Base-by-base conservation (phyloP, 2,113 vertebrate genomes). In the Nestor notabilis region DNA sequence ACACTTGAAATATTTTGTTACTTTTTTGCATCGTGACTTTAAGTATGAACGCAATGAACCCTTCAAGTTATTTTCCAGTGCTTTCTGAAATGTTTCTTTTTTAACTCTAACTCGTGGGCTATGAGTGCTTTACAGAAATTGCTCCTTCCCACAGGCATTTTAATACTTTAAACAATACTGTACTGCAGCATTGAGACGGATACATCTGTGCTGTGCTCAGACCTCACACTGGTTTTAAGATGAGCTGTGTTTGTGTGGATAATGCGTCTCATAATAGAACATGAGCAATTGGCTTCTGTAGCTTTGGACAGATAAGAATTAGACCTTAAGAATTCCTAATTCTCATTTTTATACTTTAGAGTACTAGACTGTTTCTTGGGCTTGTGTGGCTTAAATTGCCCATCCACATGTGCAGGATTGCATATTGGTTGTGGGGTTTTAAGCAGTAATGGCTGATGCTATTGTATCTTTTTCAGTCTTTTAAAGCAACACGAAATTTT, bases 401-500 rank as follows among this genome's bases (percentile, higher is more conserved):
- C 1, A 3, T 87, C 43, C 55, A 53, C 17, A 19, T 47, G 33
- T 76, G 63, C 31, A 65, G 50, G 53, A 65, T 61, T 82, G 47
- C 13, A 1, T 93, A 10, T 14, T 81, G 63, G 43, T 37, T 83
- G 37, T 5, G 6, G 35, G 13, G 6, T 89, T 52, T 49, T 47
- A 83, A 66, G 64, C 35, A 83, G 41, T 77, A 78, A 58, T 20
- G 13, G 13, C 53, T 87, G 39, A 29, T 94, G 76, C 80, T 97
- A 9, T 72, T 44, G 89, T 94, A 43, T 50, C 29, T 69, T 84
- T 65, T 78, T 27, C 89, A 99, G 99, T 99, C 99, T 89, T 97
- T 99, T 78, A 99, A 99, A 97, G 99, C 99, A 87, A 99, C 99
- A 41, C 98, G 99, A 76, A 99, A 99, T 98, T 99, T 99, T 98